phyloP scores from a whole-genome alignment of 2,888 invertebrate genomes.

The Dendrolimus pini region DNA sequence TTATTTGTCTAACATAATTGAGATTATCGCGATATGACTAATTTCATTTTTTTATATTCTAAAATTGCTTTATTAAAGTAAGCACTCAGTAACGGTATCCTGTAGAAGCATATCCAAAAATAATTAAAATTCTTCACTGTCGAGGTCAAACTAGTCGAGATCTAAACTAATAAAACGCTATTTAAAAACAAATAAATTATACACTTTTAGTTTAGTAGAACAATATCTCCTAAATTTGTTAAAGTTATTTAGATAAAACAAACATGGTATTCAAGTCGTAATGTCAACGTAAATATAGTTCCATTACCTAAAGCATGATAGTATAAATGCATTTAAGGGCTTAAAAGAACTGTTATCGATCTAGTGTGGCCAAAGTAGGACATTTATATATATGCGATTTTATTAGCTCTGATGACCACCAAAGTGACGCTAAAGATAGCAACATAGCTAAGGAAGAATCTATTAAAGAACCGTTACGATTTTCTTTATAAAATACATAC shows the following conservation, averaged over 20 bases:
- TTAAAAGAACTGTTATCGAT: neutral
- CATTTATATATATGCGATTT: neutral
- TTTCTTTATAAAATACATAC: neutral
- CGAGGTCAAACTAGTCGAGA: neutral
- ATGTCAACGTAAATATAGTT: neutral
- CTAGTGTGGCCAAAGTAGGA: neutral
- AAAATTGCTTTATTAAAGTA: neutral
- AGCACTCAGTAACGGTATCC: constrained; percentile 2
- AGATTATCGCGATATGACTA: neutral
- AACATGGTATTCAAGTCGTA: neutral
- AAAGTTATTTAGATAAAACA: neutral
- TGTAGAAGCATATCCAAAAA: constrained; percentile 1
- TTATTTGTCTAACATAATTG: neutral
- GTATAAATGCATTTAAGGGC: neutral
- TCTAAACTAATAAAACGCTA: constrained; percentile 3
- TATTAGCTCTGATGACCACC: neutral
- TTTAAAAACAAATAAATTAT: constrained; percentile 1
- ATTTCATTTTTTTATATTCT: neutral
- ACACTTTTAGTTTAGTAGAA: neutral
- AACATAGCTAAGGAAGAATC: neutral
- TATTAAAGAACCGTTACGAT: neutral
- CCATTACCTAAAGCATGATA: neutral
- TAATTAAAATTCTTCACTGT: neutral
- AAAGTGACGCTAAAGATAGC: neutral
- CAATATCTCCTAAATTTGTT: neutral